Conservation (phyloP, 2,113 vertebrate genomes). For the Hucho hucho region DNA sequence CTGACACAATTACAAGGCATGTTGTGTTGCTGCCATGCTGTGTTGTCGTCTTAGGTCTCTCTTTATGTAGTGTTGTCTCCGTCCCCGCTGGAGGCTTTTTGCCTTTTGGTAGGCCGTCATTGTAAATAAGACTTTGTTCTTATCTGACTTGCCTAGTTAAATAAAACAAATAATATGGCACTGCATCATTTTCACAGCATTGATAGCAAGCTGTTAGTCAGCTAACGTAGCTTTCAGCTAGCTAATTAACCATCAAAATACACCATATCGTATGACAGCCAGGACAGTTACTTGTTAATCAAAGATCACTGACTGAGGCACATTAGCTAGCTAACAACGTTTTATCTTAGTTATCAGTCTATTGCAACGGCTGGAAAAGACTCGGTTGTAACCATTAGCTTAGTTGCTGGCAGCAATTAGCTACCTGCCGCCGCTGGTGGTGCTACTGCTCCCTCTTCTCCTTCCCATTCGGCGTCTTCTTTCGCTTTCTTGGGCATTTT, state of each 20-base stretch:
- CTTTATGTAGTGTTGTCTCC: no score
- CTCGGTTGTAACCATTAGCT: background rate
- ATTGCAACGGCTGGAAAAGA: background rate
- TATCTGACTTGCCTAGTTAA: no score
- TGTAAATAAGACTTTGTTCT: no score
- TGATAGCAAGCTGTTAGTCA: background rate
- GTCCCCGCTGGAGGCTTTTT: no score
- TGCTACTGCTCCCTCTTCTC: slow-evolving; percentile 51
- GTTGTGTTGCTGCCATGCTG: no score
- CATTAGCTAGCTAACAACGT: background rate
- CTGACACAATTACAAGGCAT: background rate
- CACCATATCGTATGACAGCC: background rate
- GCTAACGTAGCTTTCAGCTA: background rate
- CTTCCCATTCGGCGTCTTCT: slow-evolving; percentile 72
- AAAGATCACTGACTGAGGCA: background rate
- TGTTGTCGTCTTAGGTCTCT: no score
- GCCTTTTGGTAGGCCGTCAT: no score
- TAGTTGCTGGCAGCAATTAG: background rate
- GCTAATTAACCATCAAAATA: background rate
- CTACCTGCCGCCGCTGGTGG: background rate
- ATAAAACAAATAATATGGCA: background rate
- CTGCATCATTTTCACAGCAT: slow-evolving; percentile 29
- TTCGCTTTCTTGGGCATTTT: slow-evolving; percentile 76
- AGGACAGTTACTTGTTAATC: background rate
- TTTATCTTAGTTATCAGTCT: background rate